Percentiles rank a stretch among this genome's conserved stretches.
Conservation (phyloP, 2,888 invertebrate species). For the Coecobrya sp. region DNA sequence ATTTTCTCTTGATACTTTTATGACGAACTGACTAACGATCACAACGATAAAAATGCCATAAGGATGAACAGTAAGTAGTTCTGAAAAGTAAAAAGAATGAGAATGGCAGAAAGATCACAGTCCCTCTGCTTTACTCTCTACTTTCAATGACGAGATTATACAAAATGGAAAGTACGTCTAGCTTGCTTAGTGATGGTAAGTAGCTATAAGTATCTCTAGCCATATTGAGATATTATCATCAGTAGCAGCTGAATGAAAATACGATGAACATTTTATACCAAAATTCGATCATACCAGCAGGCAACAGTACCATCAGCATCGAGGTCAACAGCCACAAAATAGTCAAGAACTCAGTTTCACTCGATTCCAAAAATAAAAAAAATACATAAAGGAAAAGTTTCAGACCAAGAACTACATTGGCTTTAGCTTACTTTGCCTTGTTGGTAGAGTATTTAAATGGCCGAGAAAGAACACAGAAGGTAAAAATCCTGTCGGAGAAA, state of each 20-base stretch:
- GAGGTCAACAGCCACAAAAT: constrained; percentile 39
- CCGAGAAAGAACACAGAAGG: not conserved
- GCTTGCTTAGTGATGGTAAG: not conserved
- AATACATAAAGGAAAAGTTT: not conserved
- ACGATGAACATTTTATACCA: not conserved
- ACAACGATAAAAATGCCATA: not conserved
- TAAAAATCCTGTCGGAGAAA: not conserved
- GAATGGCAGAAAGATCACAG: too few species aligned
- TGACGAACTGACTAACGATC: not conserved
- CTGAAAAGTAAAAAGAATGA: too few species aligned
- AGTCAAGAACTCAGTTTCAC: not conserved
- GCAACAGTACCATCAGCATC: not conserved
- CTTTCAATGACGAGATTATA: not conserved
- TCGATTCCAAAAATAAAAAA: not conserved
- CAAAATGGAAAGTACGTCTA: not conserved
- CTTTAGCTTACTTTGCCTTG: not conserved
- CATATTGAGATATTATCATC: not conserved
- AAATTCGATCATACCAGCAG: not conserved
- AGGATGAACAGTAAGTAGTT: not conserved
- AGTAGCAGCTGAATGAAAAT: not conserved
- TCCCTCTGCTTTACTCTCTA: too few species aligned
- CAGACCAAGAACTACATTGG: not conserved
- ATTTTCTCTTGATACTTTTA: not conserved
- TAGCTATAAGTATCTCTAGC: not conserved
- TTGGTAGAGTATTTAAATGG: not conserved